Evolutionary conservation across 2,113 vertebrate genomes (phyloP), one percentile per base, ranked within the genome.

Genomic region (Lucifuga dentata): DNA sequence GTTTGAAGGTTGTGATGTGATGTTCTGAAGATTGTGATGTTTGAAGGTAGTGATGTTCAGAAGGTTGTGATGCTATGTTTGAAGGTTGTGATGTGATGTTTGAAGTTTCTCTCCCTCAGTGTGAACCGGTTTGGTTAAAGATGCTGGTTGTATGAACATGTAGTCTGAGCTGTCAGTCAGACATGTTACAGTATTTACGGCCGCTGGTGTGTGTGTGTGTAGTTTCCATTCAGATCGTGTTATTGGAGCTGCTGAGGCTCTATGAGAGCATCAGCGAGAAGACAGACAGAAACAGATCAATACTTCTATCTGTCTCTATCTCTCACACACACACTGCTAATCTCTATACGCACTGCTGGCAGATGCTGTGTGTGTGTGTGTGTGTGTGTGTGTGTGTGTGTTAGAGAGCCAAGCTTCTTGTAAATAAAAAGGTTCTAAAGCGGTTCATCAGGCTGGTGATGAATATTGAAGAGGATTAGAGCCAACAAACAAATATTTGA

Each of bases 201-300:
- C 57, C 41, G 35, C 58, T 49, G 51, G 66, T 26, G 51, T 17
- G 20, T 66, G 39, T 63, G 68, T 40, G 76, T 73, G n/a, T n/a
- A 69, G 73, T 80, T 73, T 78, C 77, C 73, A 50, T 45, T 48
- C 39, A 45, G 67, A 48, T 63, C 59, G 63, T 58, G 69, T 69
- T 65, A 33, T 20, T 17, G 36, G 53, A 73, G 69, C 72, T 68
- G 58, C 59, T 1, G 64, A 56, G 50, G 80, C 76, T 76, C 68
- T 65, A 29, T 41, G 57, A 76, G 68, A 53, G 64, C 58, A 55
- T 56, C 63, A 57, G 64, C 26, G 59, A 74, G 57, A 68, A 68
- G 74, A 72, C 74, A 72, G 82, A 77, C 53, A 0, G 64, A 76
- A 69, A 76, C 78, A 73, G 75, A 85, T 85, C 83, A 23, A 81